Conservation (phyloP, 2,888 invertebrate species). For the Alentia gelatinosa region DNA sequence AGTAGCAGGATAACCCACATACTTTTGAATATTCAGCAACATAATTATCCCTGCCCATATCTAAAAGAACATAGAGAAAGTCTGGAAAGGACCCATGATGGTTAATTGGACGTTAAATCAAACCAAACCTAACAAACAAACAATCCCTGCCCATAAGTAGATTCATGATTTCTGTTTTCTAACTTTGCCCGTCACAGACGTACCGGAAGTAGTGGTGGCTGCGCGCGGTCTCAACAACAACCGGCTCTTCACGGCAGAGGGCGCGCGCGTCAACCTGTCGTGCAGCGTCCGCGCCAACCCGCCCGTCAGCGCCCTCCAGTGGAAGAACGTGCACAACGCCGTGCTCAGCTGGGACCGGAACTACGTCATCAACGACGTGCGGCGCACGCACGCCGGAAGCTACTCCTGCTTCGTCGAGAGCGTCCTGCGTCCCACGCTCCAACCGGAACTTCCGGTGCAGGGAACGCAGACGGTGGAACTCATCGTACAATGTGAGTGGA, state of each 20-base stretch:
- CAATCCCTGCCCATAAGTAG: neutral
- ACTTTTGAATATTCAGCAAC: too few relatives aligned
- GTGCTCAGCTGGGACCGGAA: neutral
- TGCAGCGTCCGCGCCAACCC: constrained; percentile 29
- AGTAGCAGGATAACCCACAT: too few relatives aligned
- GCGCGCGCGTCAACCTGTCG: constrained; percentile 16
- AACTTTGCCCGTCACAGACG: neutral
- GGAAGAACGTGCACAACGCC: constrained; percentile 20
- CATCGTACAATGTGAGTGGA: constrained; percentile 43
- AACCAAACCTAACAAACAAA: neutral
- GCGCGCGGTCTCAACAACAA: neutral
- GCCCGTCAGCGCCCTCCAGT: neutral
- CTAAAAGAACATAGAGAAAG: too few relatives aligned
- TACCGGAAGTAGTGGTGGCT: neutral
- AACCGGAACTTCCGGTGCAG: neutral
- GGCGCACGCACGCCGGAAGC: neutral
- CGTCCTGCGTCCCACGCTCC: neutral
- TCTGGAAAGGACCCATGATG: too few relatives aligned
- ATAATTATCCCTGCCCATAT: too few relatives aligned
- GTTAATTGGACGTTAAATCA: too few relatives aligned
- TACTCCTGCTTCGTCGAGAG: constrained; percentile 7
- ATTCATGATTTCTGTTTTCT: neutral
- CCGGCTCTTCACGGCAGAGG: neutral
- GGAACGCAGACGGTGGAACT: neutral
- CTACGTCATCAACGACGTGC: constrained; percentile 18